phyloP scores from a whole-genome alignment of 1,140 invertebrate genomes.

The Dryas iulia region DNA sequence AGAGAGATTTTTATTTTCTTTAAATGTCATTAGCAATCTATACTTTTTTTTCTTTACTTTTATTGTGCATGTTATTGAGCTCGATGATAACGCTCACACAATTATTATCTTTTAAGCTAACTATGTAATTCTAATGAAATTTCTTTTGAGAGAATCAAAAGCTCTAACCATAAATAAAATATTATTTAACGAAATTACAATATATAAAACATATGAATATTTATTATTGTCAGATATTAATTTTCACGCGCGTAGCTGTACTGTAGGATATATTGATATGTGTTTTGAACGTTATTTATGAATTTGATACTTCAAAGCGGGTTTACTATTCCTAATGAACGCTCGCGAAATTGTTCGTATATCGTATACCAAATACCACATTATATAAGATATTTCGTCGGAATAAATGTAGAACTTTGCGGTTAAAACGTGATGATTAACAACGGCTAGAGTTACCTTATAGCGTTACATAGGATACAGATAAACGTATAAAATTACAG shows the following conservation, averaged over 20 bases:
- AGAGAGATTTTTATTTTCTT: no score
- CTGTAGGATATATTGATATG: neutral
- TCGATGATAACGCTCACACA: no score
- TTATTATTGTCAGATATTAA: neutral
- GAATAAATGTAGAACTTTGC: slow-evolving; percentile 44
- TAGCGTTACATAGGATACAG: slow-evolving; percentile 21
- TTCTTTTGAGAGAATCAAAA: no score
- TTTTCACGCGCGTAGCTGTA: neutral
- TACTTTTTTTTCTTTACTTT: no score
- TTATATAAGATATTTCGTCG: slow-evolving; percentile 38
- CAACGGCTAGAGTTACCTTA: slow-evolving; percentile 43
- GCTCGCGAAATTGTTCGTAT: slow-evolving; percentile 47
- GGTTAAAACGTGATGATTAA: slow-evolving; percentile 56
- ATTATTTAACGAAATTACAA: neutral
- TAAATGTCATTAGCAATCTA: no score
- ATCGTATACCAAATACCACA: slow-evolving; percentile 36
- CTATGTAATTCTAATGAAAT: no score
- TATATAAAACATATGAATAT: neutral
- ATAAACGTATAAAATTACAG: slow-evolving; percentile 24
- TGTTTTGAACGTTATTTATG: slow-evolving; percentile 46
- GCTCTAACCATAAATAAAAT: neutral
- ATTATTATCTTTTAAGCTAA: no score
- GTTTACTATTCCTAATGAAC: slow-evolving; percentile 73
- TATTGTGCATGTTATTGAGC: no score
- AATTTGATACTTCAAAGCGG: slow-evolving; percentile 62